Evolutionary conservation across 2,113 vertebrate species (phyloP).

Genomic region (Sturnus vulgaris): DNA sequence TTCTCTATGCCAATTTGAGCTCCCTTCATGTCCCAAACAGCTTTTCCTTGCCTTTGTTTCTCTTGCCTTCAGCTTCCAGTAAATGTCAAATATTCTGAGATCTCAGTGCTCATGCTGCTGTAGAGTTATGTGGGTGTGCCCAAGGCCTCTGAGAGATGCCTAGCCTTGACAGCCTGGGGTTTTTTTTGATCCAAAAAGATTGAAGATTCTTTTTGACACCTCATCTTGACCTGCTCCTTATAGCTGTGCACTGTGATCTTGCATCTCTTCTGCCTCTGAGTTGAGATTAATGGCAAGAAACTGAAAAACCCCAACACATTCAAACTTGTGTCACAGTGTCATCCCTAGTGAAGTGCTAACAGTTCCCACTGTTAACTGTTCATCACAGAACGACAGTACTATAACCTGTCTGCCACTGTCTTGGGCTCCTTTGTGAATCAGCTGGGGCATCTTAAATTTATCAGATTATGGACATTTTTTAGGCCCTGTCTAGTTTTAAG

Average conservation of each 20-base stretch:
- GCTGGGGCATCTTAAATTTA: neutral
- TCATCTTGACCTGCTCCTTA: neutral
- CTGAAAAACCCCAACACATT: neutral
- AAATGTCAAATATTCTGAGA: conserved; percentile 4
- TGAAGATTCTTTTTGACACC: neutral
- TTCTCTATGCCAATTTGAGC: neutral
- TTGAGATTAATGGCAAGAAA: neutral
- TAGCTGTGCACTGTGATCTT: neutral
- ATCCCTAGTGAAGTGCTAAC: neutral
- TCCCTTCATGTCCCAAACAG: neutral
- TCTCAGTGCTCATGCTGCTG: neutral
- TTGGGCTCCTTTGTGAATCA: neutral
- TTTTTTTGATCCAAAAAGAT: neutral
- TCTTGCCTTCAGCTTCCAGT: neutral
- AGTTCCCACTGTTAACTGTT: neutral
- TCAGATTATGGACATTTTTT: neutral
- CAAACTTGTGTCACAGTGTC: neutral
- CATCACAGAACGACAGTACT: neutral
- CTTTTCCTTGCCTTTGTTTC: neutral
- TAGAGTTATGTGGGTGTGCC: neutral
- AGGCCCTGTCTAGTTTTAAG: neutral
- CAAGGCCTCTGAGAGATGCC: neutral
- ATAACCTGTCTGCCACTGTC: neutral
- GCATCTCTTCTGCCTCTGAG: neutral
- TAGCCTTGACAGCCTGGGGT: neutral